A percentile compares a stretch with the other conserved stretches of the same genome.
Conservation (phyloP, 2,113 vertebrate species). For the Tiliqua scincoides region DNA sequence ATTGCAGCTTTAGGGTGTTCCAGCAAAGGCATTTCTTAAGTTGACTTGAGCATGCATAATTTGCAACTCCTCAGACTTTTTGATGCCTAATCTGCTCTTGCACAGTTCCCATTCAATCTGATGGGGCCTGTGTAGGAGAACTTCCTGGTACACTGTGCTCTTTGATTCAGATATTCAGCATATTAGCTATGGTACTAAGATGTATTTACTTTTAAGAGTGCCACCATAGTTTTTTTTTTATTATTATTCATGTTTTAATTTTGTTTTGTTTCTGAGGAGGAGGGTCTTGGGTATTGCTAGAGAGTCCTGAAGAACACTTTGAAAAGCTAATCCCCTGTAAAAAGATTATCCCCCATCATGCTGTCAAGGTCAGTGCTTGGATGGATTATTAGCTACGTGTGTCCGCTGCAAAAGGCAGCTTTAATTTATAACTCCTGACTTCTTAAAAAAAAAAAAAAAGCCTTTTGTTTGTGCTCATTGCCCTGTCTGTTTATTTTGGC, state of each 20-base stretch:
- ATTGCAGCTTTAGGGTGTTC: neutral
- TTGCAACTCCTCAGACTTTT: neutral
- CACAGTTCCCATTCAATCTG: neutral
- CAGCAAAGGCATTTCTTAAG: neutral
- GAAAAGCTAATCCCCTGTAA: conserved; percentile 62
- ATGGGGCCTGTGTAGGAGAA: neutral
- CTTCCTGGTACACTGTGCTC: no score
- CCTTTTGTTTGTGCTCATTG: conserved; percentile 54
- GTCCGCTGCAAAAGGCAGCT: conserved; percentile 51
- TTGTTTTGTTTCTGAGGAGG: neutral
- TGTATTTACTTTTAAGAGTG: neutral
- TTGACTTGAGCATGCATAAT: neutral
- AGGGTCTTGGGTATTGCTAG: conserved; percentile 1
- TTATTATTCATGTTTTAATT: neutral
- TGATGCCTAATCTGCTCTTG: neutral
- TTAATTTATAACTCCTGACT: conserved; percentile 60
- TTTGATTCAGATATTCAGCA: neutral
- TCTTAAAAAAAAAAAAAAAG: conserved; percentile 59
- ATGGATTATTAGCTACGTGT: conserved; percentile 50
- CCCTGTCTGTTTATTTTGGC: conserved; percentile 32
- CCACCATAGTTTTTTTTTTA: neutral
- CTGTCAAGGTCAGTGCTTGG: conserved; percentile 49
- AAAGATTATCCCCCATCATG: conserved; percentile 50
- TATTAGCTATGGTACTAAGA: neutral
- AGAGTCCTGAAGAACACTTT: conserved; percentile 51